Conservation (phyloP, 2,113 vertebrate species). For the Arvicanthis niloticus region DNA sequence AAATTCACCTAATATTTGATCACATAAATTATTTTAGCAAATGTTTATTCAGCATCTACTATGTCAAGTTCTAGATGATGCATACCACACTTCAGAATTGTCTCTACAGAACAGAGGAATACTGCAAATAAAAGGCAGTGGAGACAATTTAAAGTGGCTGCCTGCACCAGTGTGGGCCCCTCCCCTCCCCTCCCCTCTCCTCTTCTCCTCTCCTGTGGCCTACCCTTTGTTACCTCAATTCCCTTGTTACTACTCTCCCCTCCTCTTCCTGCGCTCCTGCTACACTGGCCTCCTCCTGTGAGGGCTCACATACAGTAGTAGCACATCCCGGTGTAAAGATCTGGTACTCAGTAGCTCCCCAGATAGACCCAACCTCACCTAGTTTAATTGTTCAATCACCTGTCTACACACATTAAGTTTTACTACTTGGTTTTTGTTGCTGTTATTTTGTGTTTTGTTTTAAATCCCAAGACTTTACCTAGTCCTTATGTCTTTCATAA, state of each 20-base stretch:
- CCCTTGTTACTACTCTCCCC: background rate
- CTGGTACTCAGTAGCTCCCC: background rate
- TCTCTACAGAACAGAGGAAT: constrained; percentile 9
- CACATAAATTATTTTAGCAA: constrained; percentile 42
- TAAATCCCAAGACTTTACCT: background rate
- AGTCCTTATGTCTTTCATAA: background rate
- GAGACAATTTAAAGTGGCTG: background rate
- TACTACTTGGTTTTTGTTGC: background rate
- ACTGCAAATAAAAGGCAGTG: constrained; percentile 10
- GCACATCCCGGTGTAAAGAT: background rate
- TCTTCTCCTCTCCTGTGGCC: background rate
- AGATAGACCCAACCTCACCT: background rate
- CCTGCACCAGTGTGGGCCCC: background rate
- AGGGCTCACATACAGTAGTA: background rate
- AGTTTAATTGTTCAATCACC: background rate
- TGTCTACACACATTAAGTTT: background rate
- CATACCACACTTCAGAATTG: background rate
- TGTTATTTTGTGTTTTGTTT: constrained; percentile 19
- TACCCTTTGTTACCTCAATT: background rate
- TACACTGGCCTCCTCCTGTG: background rate
- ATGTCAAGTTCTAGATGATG: background rate
- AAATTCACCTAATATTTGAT: constrained; percentile 20
- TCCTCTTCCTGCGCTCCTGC: background rate
- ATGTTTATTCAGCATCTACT: background rate
- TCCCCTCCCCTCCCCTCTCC: background rate